Base-by-base conservation (phyloP, 2,888 invertebrate species). In the Perizoma flavofasciatum region DNA sequence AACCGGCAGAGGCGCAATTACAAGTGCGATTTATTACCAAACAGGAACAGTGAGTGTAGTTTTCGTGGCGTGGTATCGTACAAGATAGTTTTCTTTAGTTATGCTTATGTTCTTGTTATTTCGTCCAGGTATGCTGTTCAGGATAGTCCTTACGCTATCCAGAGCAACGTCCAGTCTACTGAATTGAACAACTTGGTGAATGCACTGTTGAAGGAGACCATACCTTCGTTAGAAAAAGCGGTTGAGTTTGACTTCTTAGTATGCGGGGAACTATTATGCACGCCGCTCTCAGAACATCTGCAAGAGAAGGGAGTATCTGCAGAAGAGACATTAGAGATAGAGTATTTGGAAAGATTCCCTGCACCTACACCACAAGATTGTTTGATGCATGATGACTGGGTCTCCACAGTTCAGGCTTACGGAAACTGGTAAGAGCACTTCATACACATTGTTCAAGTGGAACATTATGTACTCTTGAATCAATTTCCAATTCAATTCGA, bases 311-410 rank as follows among this genome's bases (percentile, higher is more conserved):
- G 94, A 43, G 91, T 96, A 7, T 96, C 97, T 0, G 95, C 95
- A 50, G 99, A 99, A 92, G 94, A 95, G 55, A 96, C 97, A 7
- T 90, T 99, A 68, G 96, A 97, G 68, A 94, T 99, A 52, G 99
- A 99, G 86, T 99, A 99, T 87, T 92, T 99, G 32, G 96, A 97
- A 81, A 94, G 96, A 71, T 95, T 96, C 71, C 97, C 98, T 8
- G 96, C 98, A 0, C 99, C 99, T 0, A 95, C 97, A 75, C 98
- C 99, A 0, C 95, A 97, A 79, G 97, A 98, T 82, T 97, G 97
- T 80, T 92, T 99, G 67, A 93, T 97, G 82, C 98, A 99, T 77
- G 98, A 99, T 86, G 99, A 99, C 82, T 99, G 99, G 99, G 98
- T 99, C n/a, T 96, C 98, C 22, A 95, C 97, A 46, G 95, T 98